Evolutionary conservation across 2,797 vertebrate species (phyloP), one percentile per base, ranked within the genome.

Genomic region (Pseudochirops corinnae): DNA sequence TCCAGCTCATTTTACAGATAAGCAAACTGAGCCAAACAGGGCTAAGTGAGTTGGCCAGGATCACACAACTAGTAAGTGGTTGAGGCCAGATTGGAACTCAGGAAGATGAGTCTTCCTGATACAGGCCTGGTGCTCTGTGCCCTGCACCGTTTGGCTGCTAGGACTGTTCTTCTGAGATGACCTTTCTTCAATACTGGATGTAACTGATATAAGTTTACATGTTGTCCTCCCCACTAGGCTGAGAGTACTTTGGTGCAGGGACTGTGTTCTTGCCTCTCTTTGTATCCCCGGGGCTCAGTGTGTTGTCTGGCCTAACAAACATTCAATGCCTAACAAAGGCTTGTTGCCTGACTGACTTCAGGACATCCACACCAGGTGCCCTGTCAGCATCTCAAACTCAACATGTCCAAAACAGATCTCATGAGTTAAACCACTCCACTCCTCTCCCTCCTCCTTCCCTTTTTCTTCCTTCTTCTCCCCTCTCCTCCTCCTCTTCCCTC

Each of bases 401-500:
- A 7, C 62, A 67, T n/a, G 14, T 67, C 14, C 33, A 67, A 67
- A 67, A n/a, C 13, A 18, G 62, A 67, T n/a, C 33, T n/a, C 14
- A 18, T 12, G 31, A 67, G 0, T 67, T 31, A 16, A 62, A 62
- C 1, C 67, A 21, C 4, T 74, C 5, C 18, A 21, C 67, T 24
- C 1, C 6, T 24, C 9, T 3, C 31, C 31, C 21, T 46, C 18
- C 21, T 11, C 39, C 12, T 33, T 16, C 18, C n/a, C 14, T 2
- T 39, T 16, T 1, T 39, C 62, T 1, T 7, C 5, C 33, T 18
- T 10, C 14, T n/a, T 14, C 26, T n/a, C 4, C 1, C 4, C 33
- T 3, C n/a, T 18, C 14, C 1, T n/a, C 1, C 4, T 21, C 5
- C 26, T 6, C 33, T 16, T 5, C 31, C 11, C 31, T 33, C 29